These are phyloP conservation scores for Troides oblongomaculatus DNA, from an alignment of 2,888 invertebrate genomes.

Conservation along the genomic window DNA sequence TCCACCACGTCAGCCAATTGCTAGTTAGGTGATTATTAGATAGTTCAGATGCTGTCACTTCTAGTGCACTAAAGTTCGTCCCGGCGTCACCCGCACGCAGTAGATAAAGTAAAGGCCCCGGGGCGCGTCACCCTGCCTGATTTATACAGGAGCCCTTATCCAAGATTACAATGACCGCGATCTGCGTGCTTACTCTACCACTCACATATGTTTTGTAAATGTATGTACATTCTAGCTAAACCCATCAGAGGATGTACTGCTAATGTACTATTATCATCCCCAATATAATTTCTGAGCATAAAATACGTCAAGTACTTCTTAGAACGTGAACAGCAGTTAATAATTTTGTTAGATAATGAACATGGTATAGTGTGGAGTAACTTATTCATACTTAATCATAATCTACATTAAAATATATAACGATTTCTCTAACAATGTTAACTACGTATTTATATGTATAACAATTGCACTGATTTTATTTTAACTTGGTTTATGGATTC, in stretches of 20 bases:
- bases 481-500: no score
- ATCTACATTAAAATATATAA: no score
- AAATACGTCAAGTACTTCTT: no score
- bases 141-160: constrained; percentile 78
- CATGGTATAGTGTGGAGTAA: no score
- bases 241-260: background rate
- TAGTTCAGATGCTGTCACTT: constrained; percentile 32
- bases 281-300: background rate
- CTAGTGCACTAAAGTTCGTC: constrained; percentile 39
- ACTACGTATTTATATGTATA: no score
- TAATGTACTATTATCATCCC: background rate
- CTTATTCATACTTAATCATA: no score
- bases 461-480: no score
- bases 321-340: no score
- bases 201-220: constrained; percentile 40
- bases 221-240: constrained; percentile 3
- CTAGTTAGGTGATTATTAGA: background rate
- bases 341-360: no score
- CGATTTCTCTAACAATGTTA: no score
- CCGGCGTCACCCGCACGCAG: constrained; percentile 74
- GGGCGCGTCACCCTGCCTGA: constrained; percentile 72
- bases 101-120: constrained; percentile 78
- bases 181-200: constrained; percentile 76
- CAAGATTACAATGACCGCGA: constrained; percentile 80
- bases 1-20: no score